Percentiles rank a stretch among this genome's conserved stretches.
phyloP scores from a whole-genome alignment of 37 sponge, comb jelly and placozoan genomes.

The Halichondria panicea region DNA sequence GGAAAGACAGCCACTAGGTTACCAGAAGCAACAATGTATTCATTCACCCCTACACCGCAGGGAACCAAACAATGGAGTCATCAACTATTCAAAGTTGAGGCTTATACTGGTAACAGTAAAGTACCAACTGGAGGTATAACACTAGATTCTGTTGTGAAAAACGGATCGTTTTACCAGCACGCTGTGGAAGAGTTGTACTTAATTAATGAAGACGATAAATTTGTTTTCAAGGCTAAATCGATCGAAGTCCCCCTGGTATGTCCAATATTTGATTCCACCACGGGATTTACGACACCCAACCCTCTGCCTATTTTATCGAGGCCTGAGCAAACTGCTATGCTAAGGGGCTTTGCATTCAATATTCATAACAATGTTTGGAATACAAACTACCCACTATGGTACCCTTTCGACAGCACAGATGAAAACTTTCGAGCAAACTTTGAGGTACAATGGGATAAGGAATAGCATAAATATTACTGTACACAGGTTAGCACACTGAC shows the following conservation, averaged over 20 bases:
- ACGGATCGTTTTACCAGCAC: constrained; percentile 65
- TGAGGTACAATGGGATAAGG: not conserved
- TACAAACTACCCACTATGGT: constrained; percentile 74
- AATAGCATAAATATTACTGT: not conserved
- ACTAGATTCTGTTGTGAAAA: constrained; percentile 28
- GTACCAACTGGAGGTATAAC: not conserved
- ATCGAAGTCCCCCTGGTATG: constrained; percentile 62
- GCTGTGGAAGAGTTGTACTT: constrained; percentile 21
- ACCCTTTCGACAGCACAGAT: constrained; percentile 55
- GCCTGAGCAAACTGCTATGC: not conserved
- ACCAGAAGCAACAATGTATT: constrained; percentile 69
- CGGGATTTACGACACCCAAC: not conserved
- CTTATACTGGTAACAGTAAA: too few species aligned
- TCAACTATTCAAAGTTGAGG: not conserved
- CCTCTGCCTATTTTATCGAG: not conserved
- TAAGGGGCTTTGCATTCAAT: constrained; percentile 64
- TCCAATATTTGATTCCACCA: constrained; percentile 12
- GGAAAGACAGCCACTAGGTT: constrained; percentile 64
- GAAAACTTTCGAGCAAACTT: constrained; percentile 55
- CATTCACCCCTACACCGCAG: constrained; percentile 33
- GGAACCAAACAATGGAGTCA: not conserved
- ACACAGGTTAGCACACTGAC: too few species aligned
- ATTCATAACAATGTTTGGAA: constrained; percentile 81
- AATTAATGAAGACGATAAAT: not conserved
- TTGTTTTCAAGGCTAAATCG: constrained; percentile 11